phyloP scores from a whole-genome alignment of 2,888 invertebrate genomes.

The Lampropteryx suffumata region DNA sequence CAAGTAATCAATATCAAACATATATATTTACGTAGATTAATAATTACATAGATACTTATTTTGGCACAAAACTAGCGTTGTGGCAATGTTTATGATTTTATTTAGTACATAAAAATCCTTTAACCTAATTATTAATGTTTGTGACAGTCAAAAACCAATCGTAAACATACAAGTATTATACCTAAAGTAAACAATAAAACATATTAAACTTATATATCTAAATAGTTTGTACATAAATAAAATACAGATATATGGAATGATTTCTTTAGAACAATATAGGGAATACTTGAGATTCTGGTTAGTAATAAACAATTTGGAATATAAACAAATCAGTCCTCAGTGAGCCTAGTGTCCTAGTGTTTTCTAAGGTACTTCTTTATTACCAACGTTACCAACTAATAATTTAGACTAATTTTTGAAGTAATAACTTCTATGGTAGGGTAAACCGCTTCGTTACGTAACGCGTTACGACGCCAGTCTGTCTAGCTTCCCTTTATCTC shows the following conservation, averaged over 20 bases:
- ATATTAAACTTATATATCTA: too few relatives aligned
- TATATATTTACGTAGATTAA: too few relatives aligned
- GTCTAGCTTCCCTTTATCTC: too few relatives aligned
- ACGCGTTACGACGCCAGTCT: too few relatives aligned
- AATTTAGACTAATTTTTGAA: too few relatives aligned
- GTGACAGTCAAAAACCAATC: not conserved
- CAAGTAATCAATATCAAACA: not conserved
- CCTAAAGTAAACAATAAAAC: too few relatives aligned
- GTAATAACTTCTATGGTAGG: too few relatives aligned
- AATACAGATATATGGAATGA: slow-evolving; percentile 13
- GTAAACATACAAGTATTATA: too few relatives aligned
- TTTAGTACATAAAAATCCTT: not conserved
- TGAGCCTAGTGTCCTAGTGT: too few relatives aligned
- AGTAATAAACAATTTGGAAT: not conserved
- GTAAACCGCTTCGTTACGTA: too few relatives aligned
- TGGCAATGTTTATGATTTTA: not conserved
- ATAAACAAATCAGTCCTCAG: slow-evolving; percentile 7
- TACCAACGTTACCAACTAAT: too few relatives aligned
- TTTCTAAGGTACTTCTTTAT: too few relatives aligned
- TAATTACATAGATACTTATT: not conserved
- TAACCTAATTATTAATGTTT: slow-evolving; percentile 2
- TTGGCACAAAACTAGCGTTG: slow-evolving; percentile 5
- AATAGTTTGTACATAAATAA: not conserved
- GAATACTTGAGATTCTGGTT: slow-evolving; percentile 15
- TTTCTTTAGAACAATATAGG: slow-evolving; percentile 3